Percentiles rank a stretch among this genome's conserved stretches.
Conservation (phyloP, 2,797 vertebrate genomes). For the Ptychadena robeensis region DNA sequence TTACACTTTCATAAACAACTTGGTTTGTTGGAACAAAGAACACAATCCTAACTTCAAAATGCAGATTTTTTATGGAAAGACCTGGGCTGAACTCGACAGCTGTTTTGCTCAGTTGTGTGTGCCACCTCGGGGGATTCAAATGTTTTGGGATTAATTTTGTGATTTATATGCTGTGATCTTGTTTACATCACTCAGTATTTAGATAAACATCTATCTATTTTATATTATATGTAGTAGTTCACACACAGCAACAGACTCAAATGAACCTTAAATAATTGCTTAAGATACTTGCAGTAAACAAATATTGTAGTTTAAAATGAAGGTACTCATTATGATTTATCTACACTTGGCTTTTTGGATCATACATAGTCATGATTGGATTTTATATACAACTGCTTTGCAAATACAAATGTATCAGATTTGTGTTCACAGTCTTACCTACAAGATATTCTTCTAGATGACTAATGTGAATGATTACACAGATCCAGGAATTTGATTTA, state of each 20-base stretch:
- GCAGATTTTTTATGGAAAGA: slow-evolving; percentile 41
- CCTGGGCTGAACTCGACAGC: slow-evolving; percentile 59
- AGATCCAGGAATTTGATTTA: slow-evolving; percentile 51
- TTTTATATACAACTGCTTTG: slow-evolving; percentile 43
- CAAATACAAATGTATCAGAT: slow-evolving; percentile 52
- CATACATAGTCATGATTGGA: slow-evolving; percentile 36
- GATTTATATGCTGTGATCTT: slow-evolving; percentile 61
- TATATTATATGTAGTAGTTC: slow-evolving; percentile 56
- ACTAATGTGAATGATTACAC: slow-evolving; percentile 46
- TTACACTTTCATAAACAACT: neutral
- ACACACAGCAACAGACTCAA: slow-evolving; percentile 54
- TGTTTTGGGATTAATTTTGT: slow-evolving; percentile 60
- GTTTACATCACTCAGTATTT: slow-evolving; percentile 53
- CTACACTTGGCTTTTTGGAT: slow-evolving; percentile 51
- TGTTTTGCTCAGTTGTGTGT: slow-evolving; percentile 56
- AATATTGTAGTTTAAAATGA: slow-evolving; percentile 43
- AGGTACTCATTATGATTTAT: slow-evolving; percentile 55
- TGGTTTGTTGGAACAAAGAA: neutral
- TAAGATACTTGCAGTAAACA: slow-evolving; percentile 53
- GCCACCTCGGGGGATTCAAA: slow-evolving; percentile 56
- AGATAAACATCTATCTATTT: slow-evolving; percentile 58
- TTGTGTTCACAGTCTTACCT: slow-evolving; percentile 37
- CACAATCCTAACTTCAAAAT: slow-evolving; percentile 15
- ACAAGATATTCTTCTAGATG: slow-evolving; percentile 39
- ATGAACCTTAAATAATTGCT: slow-evolving; percentile 59